A percentile compares a stretch with the other conserved stretches of the same genome.
phyloP scores from a whole-genome alignment of 2,113 vertebrate species.

The Nothobranchius furzeri region DNA sequence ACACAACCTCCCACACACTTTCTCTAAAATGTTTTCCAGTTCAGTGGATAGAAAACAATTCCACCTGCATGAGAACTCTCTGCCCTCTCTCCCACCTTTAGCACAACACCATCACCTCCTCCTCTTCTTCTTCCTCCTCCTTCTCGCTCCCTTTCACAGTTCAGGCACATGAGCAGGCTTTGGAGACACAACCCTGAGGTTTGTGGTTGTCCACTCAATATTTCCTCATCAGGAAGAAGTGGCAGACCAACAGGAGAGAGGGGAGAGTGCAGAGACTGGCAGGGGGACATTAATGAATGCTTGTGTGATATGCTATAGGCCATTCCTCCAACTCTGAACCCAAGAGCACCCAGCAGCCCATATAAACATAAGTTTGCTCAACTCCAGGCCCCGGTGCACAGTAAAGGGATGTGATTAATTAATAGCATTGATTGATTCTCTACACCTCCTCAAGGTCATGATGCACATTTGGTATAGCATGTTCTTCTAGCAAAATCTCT shows the following conservation, averaged over 20 bases:
- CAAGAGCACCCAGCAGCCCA: slow-evolving; percentile 6
- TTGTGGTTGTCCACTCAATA: slow-evolving; percentile 62
- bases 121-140: slow-evolving; percentile 17
- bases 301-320: slow-evolving; percentile 21
- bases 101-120: slow-evolving; percentile 34
- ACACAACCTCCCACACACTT: slow-evolving; percentile 57
- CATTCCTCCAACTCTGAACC: slow-evolving; percentile 26
- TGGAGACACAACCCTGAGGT: slow-evolving; percentile 53
- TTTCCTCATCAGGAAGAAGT: slow-evolving; percentile 64
- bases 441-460: slow-evolving; percentile 40
- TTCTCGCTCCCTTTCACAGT: slow-evolving; percentile 44
- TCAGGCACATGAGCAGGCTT: slow-evolving; percentile 58
- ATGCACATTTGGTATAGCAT: not conserved
- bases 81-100: slow-evolving; percentile 58
- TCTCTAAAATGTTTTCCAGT: slow-evolving; percentile 66
- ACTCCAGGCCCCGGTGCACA: not conserved
- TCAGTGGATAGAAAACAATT: slow-evolving; percentile 70
- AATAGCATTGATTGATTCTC: slow-evolving; percentile 60
- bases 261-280: slow-evolving; percentile 27
- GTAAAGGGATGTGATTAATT: slow-evolving; percentile 52
- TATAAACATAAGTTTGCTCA: slow-evolving; percentile 2
- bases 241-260: slow-evolving; percentile 46
- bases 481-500: not conserved
- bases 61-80: slow-evolving; percentile 61
- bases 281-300: slow-evolving; percentile 45